phyloP scores from a whole-genome alignment of 2,113 vertebrate genomes.

The Ptilonorhynchus violaceus region DNA sequence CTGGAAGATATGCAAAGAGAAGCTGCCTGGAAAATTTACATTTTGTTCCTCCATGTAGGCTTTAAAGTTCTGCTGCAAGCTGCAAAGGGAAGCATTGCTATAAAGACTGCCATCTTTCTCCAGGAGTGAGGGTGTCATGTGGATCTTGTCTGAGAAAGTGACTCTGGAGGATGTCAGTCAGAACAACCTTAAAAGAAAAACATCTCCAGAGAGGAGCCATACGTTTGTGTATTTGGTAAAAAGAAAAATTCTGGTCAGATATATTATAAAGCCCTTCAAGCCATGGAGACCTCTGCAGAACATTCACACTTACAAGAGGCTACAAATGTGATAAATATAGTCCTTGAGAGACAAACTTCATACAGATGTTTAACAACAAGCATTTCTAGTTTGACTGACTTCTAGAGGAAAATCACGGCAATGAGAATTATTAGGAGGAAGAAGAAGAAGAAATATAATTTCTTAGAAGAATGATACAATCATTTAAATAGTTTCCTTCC shows the following conservation, averaged over 20 bases:
- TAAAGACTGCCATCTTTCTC: background rate
- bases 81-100: background rate
- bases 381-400: background rate
- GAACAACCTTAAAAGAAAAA: background rate
- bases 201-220: background rate
- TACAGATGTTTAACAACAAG: background rate
- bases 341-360: background rate
- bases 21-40: background rate
- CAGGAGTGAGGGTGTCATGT: background rate
- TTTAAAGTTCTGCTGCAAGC: background rate
- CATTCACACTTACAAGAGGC: background rate
- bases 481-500: background rate
- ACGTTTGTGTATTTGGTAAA: background rate
- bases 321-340: background rate
- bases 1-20: background rate
- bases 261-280: background rate
- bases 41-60: background rate
- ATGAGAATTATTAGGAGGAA: background rate
- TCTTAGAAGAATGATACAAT: background rate
- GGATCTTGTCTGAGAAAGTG: background rate
- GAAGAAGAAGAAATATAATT: background rate
- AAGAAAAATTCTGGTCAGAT: background rate
- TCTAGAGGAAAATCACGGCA: background rate
- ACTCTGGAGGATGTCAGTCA: background rate
- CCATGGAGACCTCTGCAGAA: background rate